Base-by-base conservation (phyloP, 2,888 invertebrate genomes). In the Pammene fasciana region DNA sequence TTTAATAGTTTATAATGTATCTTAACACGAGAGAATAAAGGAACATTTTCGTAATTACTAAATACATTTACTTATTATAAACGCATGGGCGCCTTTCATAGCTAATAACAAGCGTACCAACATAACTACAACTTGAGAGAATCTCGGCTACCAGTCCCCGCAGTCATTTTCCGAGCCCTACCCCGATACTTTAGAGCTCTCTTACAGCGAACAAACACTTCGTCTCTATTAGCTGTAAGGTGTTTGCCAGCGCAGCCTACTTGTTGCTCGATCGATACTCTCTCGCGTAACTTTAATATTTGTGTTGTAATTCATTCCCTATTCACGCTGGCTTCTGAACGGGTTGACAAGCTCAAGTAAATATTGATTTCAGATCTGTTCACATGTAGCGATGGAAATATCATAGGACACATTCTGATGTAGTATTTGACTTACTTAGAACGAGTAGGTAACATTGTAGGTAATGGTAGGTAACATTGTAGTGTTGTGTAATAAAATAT, bases 201-300 rank as follows among this genome's bases (percentile, higher is more conserved):
- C 38, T 50, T 59, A 38, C 26, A 41, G 13, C 14, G 34, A 50
- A 26, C 50, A 62, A 50, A 41, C 62, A 62, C 61, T 61, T 6
- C 0, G 41, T 18, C 60, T 60, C 14, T 52, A 62, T 62, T 52
- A 62, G 41, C 48, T 13, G 14, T 41, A 41, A 38, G 50, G 48
- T 62, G 62, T 62, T 62, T 52, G 41, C 52, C 13, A 38, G 61
- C 61, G 61, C 36, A 50, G 48, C n/a, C 41, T 62, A 62, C 62
- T 52, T 62, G 62, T 62, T 62, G 62, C 62, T 41, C 62, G 50
- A 62, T 62, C 62, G 62, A 62, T 62, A 41, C 48, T 46, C 16
- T 38, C 16, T 34, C 18, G 50, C 13, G 36, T 48, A 18, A 38
- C 11, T 13, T 16, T 38, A 61, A 60, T 45, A 34, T 38, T 38